Evolutionary conservation across 1,140 invertebrate genomes (phyloP), one percentile per base, ranked within the genome.

Genomic region (Drosophila murphyi): DNA sequence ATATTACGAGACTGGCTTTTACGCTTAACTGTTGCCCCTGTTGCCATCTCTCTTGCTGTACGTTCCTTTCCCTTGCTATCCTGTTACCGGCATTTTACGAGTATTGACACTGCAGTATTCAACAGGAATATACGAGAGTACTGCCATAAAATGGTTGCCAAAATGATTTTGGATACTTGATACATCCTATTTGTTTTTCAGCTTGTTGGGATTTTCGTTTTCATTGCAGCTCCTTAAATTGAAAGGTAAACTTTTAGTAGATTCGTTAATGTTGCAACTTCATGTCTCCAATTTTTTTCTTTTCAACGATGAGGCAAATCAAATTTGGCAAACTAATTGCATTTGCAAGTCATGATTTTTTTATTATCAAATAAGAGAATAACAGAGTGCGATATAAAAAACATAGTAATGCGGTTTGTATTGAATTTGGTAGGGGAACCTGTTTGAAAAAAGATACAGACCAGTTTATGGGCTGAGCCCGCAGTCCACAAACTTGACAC

Each of bases 1-100:
- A 86, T 82, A 86, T 86, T 82, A 76, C 83, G 62, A 34, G 47
- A 63, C 41, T 65, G 29, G 32, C 47, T 45, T 47, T 43, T 62
- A 54, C 32, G 54, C 45, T 56, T 55, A 77, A 74, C 63, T 55
- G 63, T 77, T 76, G 55, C 48, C 52, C 48, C 7, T 43, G 4
- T 39, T 54, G 32, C 31, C 56, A 50, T 8, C 35, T 37, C 28
- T 43, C 37, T 35, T 20, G 20, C 20, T 20, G 20, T 20, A 20
- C 20, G 20, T 20, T 20, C 1, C 20, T 20, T 20, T 20, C 20
- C 20, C 20, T 1, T 20, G 1, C 37, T 48, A 43, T 3, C 20
- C 12, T 41, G 39, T 72, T 45, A 52, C 39, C 31, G 20, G 31
- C 37, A 57, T 41, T 61, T 59, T 69, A 57, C 55, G 55, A 45